Evolutionary conservation across 2,797 vertebrate genomes (phyloP).

Genomic region (Xenops minutus): DNA sequence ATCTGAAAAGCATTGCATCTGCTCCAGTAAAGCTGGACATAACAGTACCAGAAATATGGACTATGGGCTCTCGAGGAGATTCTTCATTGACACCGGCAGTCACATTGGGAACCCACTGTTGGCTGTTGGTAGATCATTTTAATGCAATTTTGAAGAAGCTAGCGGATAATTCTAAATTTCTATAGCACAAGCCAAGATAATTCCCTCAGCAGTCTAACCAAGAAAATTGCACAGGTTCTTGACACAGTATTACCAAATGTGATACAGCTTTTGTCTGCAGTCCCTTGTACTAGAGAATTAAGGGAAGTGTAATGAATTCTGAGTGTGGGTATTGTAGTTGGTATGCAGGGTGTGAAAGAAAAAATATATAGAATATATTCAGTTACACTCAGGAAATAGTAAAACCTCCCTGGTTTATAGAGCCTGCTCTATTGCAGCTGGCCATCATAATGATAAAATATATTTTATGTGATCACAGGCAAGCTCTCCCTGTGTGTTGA

Average conservation of each 20-base stretch:
- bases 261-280: conserved; percentile 31
- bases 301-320: background rate
- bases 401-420: background rate
- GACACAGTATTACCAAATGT: conserved; percentile 12
- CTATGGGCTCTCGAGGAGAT: background rate
- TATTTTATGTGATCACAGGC: background rate
- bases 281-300: conserved; percentile 17
- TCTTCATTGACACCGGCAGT: conserved; percentile 60
- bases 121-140: conserved; percentile 49
- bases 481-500: background rate
- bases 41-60: background rate
- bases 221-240: conserved; percentile 44
- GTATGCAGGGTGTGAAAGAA: background rate
- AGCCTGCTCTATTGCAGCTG: background rate
- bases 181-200: conserved; percentile 37
- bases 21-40: background rate
- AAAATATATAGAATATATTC: background rate
- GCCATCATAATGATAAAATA: background rate
- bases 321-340: background rate
- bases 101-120: conserved; percentile 35
- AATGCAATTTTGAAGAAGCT: conserved; percentile 35
- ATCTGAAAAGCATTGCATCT: conserved; percentile 19
- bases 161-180: conserved; percentile 48
- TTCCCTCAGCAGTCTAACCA: conserved; percentile 22
- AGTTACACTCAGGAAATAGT: background rate